phyloP scores from a whole-genome alignment of 1,140 invertebrate genomes.

The Lasioglossum baleicum region DNA sequence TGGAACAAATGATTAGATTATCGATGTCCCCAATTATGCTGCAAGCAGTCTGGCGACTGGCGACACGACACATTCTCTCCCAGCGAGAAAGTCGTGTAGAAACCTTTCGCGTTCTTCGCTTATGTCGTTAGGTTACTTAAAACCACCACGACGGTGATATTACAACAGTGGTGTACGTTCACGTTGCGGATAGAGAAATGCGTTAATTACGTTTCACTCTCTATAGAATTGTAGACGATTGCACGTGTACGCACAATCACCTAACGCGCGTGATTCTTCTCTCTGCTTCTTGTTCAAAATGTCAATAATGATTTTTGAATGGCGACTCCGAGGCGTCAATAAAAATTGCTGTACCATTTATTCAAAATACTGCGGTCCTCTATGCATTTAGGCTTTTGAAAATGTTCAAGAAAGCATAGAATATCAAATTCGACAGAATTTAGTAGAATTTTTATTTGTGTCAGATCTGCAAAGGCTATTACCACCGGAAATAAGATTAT shows the following conservation, averaged over 20 bases:
- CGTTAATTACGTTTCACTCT: slow-evolving; percentile 4
- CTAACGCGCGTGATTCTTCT: background rate
- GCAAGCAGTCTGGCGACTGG: background rate
- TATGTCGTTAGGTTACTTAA: slow-evolving; percentile 4
- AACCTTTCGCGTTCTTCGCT: slow-evolving; percentile 7
- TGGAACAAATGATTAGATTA: background rate
- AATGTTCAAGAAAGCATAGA: no score
- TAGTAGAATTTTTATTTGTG: no score
- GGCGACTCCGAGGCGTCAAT: no score
- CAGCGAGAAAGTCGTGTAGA: slow-evolving; percentile 16
- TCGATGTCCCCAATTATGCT: background rate
- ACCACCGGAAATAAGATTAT: no score
- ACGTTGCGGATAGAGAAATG: background rate
- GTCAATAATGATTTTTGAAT: no score
- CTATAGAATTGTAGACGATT: background rate
- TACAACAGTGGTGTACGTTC: background rate
- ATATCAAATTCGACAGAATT: no score
- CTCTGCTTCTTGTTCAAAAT: background rate
- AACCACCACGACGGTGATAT: background rate
- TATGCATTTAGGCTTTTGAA: no score
- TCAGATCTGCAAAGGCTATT: no score
- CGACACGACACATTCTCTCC: background rate
- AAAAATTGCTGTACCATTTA: no score
- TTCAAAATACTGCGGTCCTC: no score
- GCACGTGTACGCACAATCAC: background rate